phyloP scores from a whole-genome alignment of 2,888 invertebrate species.

The Galeruca laticollis region DNA sequence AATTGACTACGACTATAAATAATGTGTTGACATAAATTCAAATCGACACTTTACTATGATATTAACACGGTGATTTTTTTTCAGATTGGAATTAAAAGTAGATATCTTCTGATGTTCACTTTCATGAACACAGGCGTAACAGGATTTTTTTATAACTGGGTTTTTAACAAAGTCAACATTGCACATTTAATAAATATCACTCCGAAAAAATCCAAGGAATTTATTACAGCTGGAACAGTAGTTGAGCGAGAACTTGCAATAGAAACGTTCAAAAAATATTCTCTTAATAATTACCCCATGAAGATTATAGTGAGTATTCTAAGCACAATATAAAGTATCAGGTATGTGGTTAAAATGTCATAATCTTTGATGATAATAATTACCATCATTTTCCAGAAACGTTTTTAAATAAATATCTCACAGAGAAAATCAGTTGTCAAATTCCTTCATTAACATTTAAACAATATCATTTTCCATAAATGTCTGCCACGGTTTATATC shows the following conservation, averaged over 20 bases:
- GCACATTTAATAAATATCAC: conserved; percentile 42
- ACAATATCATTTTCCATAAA: no score
- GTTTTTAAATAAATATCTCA: no score
- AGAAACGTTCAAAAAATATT: conserved; percentile 38
- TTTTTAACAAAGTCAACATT: conserved; percentile 39
- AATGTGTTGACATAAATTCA: no score
- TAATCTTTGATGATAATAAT: no score
- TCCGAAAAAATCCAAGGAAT: conserved; percentile 45
- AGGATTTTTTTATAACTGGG: conserved; percentile 50
- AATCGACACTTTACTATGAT: no score
- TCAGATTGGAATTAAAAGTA: conserved; percentile 40
- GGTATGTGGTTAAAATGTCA: neutral
- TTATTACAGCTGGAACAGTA: conserved; percentile 38
- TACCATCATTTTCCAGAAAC: no score
- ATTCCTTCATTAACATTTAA: no score
- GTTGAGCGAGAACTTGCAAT: conserved; percentile 32
- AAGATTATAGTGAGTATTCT: conserved; percentile 45
- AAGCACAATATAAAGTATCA: neutral
- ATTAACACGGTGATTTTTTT: conserved; percentile 5
- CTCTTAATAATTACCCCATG: conserved; percentile 44
- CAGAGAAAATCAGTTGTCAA: no score
- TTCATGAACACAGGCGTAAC: conserved; percentile 48
- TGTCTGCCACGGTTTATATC: no score
- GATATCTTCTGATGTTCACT: conserved; percentile 35
- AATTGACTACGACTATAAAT: no score